Evolutionary conservation across 2,113 vertebrate species (phyloP).

Genomic region (Hippocampus zosterae): DNA sequence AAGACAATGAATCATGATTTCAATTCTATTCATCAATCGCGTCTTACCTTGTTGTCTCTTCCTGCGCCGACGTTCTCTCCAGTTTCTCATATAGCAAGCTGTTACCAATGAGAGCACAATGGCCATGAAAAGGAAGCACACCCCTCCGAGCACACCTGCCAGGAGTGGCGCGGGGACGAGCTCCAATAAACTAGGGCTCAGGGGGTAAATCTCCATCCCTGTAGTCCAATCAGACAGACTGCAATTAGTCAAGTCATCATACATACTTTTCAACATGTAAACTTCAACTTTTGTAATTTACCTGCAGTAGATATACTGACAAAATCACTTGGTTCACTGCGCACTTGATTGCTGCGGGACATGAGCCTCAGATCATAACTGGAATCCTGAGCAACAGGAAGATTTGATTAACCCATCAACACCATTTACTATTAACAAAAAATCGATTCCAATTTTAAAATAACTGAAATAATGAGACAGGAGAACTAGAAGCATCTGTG

Average conservation of each 20-base stretch:
- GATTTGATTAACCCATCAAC: slow-evolving; percentile 7
- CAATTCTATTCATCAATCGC: not conserved
- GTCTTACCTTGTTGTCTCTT: slow-evolving; percentile 68
- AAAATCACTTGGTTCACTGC: slow-evolving; percentile 85
- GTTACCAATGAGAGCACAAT: slow-evolving; percentile 83
- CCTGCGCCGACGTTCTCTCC: slow-evolving; percentile 57
- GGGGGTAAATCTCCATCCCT: slow-evolving; percentile 90
- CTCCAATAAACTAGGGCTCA: slow-evolving; percentile 78
- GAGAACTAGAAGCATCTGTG: not conserved
- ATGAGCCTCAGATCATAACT: slow-evolving; percentile 87
- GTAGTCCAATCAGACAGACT: slow-evolving; percentile 12
- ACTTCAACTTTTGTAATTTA: slow-evolving; percentile 44
- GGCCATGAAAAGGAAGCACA: slow-evolving; percentile 87
- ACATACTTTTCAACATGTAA: not conserved
- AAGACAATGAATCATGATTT: not conserved
- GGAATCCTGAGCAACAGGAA: slow-evolving; percentile 72
- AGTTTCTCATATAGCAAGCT: slow-evolving; percentile 84
- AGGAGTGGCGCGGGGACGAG: slow-evolving; percentile 83
- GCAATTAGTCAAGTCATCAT: not conserved
- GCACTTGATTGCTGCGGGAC: slow-evolving; percentile 79
- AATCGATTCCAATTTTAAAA: not conserved
- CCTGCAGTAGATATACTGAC: slow-evolving; percentile 86
- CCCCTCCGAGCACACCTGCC: slow-evolving; percentile 84
- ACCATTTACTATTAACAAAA: not conserved
- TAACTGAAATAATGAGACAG: not conserved